These are phyloP conservation scores for Borostomias antarcticus DNA, from an alignment of 2,797 vertebrate species.

Conservation along the genomic window DNA sequence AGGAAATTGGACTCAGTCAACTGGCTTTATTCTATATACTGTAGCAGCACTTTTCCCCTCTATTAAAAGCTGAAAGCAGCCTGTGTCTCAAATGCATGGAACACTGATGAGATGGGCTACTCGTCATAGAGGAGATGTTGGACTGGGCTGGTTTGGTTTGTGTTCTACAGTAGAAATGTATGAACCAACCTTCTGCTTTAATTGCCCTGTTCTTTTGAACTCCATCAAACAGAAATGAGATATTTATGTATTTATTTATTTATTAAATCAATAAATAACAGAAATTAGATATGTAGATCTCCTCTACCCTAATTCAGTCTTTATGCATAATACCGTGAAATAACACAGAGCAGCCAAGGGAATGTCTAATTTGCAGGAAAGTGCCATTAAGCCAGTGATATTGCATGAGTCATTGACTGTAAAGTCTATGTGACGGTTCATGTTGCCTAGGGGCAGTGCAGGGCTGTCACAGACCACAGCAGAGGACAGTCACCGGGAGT, in stretches of 20 bases:
- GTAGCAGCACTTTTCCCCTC: constrained; percentile 7
- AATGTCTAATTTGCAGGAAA: not conserved
- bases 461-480: not conserved
- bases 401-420: constrained; percentile 9
- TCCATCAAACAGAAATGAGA: not conserved
- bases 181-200: not conserved
- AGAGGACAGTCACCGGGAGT: constrained; percentile 13
- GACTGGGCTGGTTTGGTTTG: not conserved
- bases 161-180: too few species aligned
- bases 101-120: not conserved
- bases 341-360: not conserved
- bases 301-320: too few species aligned
- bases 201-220: not conserved
- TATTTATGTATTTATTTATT: not conserved
- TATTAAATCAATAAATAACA: not conserved
- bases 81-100: not conserved
- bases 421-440: constrained; percentile 26
- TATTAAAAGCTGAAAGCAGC: constrained; percentile 18
- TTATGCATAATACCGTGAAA: not conserved
- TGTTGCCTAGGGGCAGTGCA: constrained; percentile 12
- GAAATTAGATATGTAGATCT: not conserved
- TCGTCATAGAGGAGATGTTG: not conserved
- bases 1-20: constrained; percentile 24
- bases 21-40: constrained; percentile 11
- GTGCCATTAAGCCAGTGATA: constrained; percentile 8